phyloP scores from a whole-genome alignment of 1,140 invertebrate species.

The Rhizoglyphus robini region DNA sequence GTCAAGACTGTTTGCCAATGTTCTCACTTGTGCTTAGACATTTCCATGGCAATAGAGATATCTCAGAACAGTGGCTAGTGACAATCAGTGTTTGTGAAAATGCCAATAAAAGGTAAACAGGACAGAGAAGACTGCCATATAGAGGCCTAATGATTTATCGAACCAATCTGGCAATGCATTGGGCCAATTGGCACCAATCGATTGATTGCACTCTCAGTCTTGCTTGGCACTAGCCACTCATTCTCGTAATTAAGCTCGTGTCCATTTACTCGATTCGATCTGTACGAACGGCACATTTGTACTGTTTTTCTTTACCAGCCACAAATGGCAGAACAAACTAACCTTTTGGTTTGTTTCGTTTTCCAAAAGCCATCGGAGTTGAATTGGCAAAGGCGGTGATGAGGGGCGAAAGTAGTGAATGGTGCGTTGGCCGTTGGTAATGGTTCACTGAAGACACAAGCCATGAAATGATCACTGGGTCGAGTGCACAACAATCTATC shows the following conservation, averaged over 20 bases:
- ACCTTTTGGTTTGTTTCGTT: neutral
- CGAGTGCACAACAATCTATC: no score
- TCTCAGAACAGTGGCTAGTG: neutral
- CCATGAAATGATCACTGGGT: no score
- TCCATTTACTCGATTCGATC: no score
- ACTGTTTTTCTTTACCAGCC: no score
- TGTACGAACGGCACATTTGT: no score
- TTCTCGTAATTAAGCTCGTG: no score
- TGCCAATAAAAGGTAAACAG: neutral
- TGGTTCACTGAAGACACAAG: neutral
- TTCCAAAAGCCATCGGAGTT: conserved; percentile 6
- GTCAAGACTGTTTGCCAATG: conserved; percentile 2
- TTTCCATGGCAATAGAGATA: neutral
- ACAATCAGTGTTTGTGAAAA: neutral
- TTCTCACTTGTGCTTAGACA: neutral
- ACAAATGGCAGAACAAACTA: no score
- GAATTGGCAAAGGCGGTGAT: neutral
- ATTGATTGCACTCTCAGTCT: no score
- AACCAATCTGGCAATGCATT: neutral
- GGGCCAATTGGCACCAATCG: neutral
- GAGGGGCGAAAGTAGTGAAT: neutral
- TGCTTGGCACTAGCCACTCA: no score
- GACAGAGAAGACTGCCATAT: neutral
- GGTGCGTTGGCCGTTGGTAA: neutral
- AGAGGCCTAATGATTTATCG: conserved; percentile 10